Evolutionary conservation across 2,888 invertebrate genomes (phyloP).

Genomic region (Synergus laeviventris): DNA sequence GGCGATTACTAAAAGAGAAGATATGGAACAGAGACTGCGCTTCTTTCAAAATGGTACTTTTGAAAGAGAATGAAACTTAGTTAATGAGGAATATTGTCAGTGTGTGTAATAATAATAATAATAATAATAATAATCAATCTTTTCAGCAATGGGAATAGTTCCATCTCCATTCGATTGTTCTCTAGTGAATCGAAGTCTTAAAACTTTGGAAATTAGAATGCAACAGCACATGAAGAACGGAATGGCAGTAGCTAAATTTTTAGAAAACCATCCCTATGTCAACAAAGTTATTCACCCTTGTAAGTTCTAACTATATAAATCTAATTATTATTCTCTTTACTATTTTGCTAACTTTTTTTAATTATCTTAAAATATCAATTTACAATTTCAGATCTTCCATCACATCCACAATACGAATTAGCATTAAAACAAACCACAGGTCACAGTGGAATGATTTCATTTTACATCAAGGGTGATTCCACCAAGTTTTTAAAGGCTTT

Average conservation of each 20-base stretch:
- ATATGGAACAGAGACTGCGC: constrained; percentile 83
- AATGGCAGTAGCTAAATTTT: constrained; percentile 86
- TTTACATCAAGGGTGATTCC: constrained; percentile 90
- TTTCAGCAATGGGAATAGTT: constrained; percentile 90
- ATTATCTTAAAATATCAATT: background rate
- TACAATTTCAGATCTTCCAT: constrained; percentile 81
- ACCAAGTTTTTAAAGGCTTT: constrained; percentile 85
- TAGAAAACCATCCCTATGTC: constrained; percentile 88
- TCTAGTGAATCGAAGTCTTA: constrained; percentile 93
- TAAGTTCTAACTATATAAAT: constrained; percentile 63
- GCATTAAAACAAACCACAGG: constrained; percentile 89
- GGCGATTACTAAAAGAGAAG: constrained; percentile 84
- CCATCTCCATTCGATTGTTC: constrained; percentile 98
- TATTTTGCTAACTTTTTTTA: constrained; percentile 11
- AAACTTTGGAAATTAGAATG: constrained; percentile 96
- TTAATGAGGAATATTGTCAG: background rate
- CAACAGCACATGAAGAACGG: constrained; percentile 89
- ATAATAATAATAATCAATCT: constrained; percentile 19
- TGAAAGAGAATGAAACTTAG: constrained; percentile 16
- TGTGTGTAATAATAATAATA: background rate
- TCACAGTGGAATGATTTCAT: constrained; percentile 94
- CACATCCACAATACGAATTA: constrained; percentile 91
- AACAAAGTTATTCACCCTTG: constrained; percentile 90
- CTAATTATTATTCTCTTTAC: background rate
- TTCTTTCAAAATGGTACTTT: constrained; percentile 91